Evolutionary conservation across 2,113 vertebrate species (phyloP), one percentile per base, ranked within the genome.

Genomic region (Odocoileus hemionus): DNA sequence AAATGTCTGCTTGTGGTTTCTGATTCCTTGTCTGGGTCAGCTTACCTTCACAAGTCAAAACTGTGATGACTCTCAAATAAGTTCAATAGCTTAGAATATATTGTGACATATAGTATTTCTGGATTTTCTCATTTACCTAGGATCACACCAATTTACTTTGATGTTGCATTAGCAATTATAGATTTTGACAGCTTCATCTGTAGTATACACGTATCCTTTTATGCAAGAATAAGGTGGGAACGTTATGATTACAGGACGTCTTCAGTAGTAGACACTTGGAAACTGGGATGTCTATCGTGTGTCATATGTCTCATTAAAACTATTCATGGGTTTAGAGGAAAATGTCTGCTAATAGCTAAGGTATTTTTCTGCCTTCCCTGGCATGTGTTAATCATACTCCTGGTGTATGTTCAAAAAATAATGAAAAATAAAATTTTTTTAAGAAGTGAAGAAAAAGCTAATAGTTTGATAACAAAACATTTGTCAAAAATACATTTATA

Each of bases 221-320:
- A 89, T 95, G 23, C n/a, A 88, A 50, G 89, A 60, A 89, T 89
- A 86, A 90, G 45, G 47, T 93, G 86, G 87, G n/a, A 97, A 92
- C 76, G 94, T 74, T 61, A 80, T 67, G 79, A 94, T 58, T 92
- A 61, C 16, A 90, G n/a, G 80, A 58, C 93, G 33, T 90, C 45
- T 83, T 54, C 9, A 67, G 54, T 92, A 90, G 61, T 43, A 86
- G 26, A 43, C 28, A 57, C 61, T 89, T 64, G 54, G 86, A 95
- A 96, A 78, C 45, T 85, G 10, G 33, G 83, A 78, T 19, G 30
- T 86, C 36, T 91, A 61, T 67, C 90, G 7, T 60, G 25, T 76
- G 5, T 25, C 45, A 58, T 70, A 39, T 89, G 58, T 11, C 45
- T 89, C 70, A 89, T 86, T 96, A n/a, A 61, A 80, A 94, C 45